Evolutionary conservation across 1,140 invertebrate genomes (phyloP).

Genomic region (Chironomus striatipennis): DNA sequence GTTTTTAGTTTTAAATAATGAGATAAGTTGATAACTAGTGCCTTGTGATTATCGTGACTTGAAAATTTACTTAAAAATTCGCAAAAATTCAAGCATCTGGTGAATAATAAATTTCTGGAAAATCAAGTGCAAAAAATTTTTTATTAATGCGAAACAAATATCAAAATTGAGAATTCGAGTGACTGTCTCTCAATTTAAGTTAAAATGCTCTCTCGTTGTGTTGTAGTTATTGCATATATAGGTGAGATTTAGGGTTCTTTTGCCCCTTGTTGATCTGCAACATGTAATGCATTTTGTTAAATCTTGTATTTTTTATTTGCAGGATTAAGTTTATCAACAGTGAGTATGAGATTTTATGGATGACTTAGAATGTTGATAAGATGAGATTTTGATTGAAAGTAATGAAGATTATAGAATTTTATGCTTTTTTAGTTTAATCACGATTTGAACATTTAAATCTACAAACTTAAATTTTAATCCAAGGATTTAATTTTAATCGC

Average conservation of each 20-base stretch:
- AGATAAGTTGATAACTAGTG: background rate
- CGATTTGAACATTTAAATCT: background rate
- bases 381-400: background rate
- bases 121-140: background rate
- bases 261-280: background rate
- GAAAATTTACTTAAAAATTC: background rate
- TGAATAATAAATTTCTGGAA: background rate
- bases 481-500: background rate
- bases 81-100: background rate
- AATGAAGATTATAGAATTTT: background rate
- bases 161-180: background rate
- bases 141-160: conserved; percentile 6
- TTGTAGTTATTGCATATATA: conserved; percentile 11
- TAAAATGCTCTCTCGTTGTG: background rate
- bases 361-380: background rate
- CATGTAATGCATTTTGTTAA: background rate
- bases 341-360: background rate
- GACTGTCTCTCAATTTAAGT: background rate
- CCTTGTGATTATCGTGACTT: background rate
- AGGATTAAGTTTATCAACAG: conserved; percentile 13
- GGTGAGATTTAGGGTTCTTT: background rate
- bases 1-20: background rate
- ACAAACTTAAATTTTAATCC: background rate
- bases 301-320: background rate
- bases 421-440: background rate